Percentiles rank a stretch among this genome's conserved stretches.
These are phyloP conservation scores for Agapostemon virescens DNA, from an alignment of 2,888 invertebrate genomes.

Conservation along the genomic window DNA sequence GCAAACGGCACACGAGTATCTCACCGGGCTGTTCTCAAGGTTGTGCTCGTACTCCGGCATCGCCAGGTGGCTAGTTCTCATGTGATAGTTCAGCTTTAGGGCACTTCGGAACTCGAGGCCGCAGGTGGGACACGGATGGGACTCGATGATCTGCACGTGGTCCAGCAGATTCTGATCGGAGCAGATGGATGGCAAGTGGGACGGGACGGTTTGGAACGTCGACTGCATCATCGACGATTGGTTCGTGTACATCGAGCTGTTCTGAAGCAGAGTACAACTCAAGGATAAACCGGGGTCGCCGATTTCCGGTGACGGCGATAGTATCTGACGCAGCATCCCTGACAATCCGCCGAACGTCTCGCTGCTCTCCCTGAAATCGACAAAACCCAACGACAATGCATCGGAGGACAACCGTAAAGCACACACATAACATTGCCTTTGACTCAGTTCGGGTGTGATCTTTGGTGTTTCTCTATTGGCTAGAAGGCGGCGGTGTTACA, in stretches of 20 bases:
- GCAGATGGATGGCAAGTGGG: slow-evolving; percentile 58
- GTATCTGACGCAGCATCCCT: slow-evolving; percentile 79
- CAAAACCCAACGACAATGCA: slow-evolving; percentile 77
- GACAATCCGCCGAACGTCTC: slow-evolving; percentile 79
- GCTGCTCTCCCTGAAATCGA: slow-evolving; percentile 77
- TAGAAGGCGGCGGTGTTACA: slow-evolving; percentile 71
- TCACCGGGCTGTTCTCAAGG: slow-evolving; percentile 63
- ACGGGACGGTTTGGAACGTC: slow-evolving; percentile 69
- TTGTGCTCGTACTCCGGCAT: slow-evolving; percentile 59
- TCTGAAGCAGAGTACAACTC: slow-evolving; percentile 70
- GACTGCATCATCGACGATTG: slow-evolving; percentile 72
- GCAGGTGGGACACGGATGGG: slow-evolving; percentile 76
- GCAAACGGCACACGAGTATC: slow-evolving; percentile 76
- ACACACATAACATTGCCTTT: slow-evolving; percentile 48
- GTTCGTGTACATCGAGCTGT: slow-evolving; percentile 70
- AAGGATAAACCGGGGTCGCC: slow-evolving; percentile 67
- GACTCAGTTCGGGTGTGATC: slow-evolving; percentile 51
- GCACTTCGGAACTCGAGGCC: slow-evolving; percentile 76
- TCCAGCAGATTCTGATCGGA: slow-evolving; percentile 67
- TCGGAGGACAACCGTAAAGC: slow-evolving; percentile 60
- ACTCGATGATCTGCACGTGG: slow-evolving; percentile 73
- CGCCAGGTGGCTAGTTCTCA: slow-evolving; percentile 73
- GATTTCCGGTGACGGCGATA: slow-evolving; percentile 78
- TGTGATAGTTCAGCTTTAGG: slow-evolving; percentile 77
- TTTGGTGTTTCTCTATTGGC: slow-evolving; percentile 59